These are phyloP conservation scores for Siphonodentalium dalli DNA, from an alignment of 2,888 invertebrate genomes.

Conservation along the genomic window DNA sequence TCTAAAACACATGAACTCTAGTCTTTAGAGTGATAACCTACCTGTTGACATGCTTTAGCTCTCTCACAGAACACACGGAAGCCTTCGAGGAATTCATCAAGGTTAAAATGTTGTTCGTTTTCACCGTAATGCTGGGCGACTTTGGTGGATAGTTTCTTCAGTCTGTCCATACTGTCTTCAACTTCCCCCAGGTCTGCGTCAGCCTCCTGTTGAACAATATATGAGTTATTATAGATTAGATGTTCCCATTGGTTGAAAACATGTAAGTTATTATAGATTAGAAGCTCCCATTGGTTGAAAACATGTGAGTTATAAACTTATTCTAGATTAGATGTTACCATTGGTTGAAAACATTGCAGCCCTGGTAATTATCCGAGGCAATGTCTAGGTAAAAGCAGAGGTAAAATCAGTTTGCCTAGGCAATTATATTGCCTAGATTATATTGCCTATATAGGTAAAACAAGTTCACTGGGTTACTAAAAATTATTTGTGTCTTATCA, in stretches of 20 bases:
- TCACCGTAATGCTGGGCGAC: conserved; percentile 95
- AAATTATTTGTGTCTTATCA: too few species aligned
- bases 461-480: too few species aligned
- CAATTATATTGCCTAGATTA: too few species aligned
- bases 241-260: conserved; percentile 17
- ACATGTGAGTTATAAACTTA: neutral
- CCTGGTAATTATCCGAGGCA: neutral
- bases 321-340: neutral
- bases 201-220: conserved; percentile 40
- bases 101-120: conserved; percentile 84
- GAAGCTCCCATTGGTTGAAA: conserved; percentile 16
- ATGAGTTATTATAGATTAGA: neutral
- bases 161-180: conserved; percentile 44
- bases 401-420: too few species aligned
- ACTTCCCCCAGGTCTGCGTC: conserved; percentile 47
- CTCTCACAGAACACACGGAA: conserved; percentile 84
- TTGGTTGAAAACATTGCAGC: neutral
- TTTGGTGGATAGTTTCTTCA: conserved; percentile 70
- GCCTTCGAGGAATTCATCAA: conserved; percentile 92
- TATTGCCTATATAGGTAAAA: too few species aligned
- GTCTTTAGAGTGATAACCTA: too few species aligned
- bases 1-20: too few species aligned
- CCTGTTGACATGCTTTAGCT: conserved; percentile 63
- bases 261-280: neutral
- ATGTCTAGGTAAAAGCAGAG: too few species aligned